phyloP scores from a whole-genome alignment of 2,113 vertebrate species.

The Phylloscopus trochiloides region DNA sequence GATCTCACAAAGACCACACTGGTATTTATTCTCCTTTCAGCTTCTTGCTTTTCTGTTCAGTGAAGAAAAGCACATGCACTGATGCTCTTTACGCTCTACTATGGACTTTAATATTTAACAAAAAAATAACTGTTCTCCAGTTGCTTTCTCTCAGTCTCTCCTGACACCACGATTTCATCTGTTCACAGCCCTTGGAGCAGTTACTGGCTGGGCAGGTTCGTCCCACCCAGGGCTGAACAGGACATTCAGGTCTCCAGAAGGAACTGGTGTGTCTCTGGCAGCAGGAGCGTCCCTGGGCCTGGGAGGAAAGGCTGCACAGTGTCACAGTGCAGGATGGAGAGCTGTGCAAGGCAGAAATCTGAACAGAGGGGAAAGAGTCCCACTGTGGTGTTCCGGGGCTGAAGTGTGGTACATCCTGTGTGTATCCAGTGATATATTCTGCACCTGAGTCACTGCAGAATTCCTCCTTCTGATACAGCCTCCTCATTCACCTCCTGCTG shows the following conservation, averaged over 20 bases:
- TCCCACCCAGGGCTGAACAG: background rate
- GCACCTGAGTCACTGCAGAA: background rate
- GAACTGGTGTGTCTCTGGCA: background rate
- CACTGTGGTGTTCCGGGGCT: accelerated
- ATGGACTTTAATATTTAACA: background rate
- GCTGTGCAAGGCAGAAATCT: background rate
- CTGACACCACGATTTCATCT: background rate
- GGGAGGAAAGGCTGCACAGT: background rate
- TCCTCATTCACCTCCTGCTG: background rate
- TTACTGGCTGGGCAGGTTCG: constrained; percentile 39
- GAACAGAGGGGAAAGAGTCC: background rate
- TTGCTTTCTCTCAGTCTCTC: background rate
- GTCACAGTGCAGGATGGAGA: background rate
- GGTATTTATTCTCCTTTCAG: background rate
- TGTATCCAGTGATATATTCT: accelerated
- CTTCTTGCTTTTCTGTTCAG: background rate
- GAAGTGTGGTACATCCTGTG: accelerated
- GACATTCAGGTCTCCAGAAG: background rate
- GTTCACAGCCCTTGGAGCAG: background rate
- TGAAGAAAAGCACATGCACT: background rate
- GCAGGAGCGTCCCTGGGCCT: background rate
- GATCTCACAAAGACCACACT: background rate
- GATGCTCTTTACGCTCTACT: background rate
- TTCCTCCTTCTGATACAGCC: background rate
- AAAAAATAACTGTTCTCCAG: background rate